Conservation (phyloP, 2,113 vertebrate species). For the Paramormyrops kingsleyae region DNA sequence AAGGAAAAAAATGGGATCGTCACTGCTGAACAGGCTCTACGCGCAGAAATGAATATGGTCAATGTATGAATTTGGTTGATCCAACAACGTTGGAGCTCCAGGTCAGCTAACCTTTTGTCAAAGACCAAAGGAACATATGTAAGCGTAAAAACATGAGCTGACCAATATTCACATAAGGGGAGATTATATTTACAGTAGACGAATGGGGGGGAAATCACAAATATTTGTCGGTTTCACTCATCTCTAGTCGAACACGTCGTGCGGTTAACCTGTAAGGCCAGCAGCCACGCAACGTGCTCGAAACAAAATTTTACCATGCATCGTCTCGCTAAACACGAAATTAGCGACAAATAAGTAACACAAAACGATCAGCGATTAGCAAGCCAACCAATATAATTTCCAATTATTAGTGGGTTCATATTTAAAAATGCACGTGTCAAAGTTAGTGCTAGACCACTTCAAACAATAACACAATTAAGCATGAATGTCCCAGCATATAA, state of each 20-base stretch:
- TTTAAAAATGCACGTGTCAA: background rate
- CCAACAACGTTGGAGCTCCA: background rate
- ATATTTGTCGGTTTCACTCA: background rate
- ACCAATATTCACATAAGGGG: background rate
- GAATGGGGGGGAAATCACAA: background rate
- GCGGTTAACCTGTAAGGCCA: background rate
- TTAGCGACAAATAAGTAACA: background rate
- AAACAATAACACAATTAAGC: background rate
- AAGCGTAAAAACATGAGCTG: background rate
- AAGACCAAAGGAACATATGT: background rate
- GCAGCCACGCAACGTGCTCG: background rate
- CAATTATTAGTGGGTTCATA: background rate
- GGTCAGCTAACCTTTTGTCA: background rate
- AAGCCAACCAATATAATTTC: background rate
- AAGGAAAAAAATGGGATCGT: background rate
- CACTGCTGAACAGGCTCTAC: background rate
- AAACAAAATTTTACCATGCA: background rate
- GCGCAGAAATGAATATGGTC: background rate
- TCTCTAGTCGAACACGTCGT: background rate
- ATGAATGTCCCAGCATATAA: background rate
- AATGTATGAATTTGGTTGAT: background rate
- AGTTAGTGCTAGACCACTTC: background rate
- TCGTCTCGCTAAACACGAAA: background rate
- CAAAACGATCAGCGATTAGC: background rate
- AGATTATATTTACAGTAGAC: background rate